Evolutionary conservation across 1,140 invertebrate genomes (phyloP).

Genomic region (Solen grandis): DNA sequence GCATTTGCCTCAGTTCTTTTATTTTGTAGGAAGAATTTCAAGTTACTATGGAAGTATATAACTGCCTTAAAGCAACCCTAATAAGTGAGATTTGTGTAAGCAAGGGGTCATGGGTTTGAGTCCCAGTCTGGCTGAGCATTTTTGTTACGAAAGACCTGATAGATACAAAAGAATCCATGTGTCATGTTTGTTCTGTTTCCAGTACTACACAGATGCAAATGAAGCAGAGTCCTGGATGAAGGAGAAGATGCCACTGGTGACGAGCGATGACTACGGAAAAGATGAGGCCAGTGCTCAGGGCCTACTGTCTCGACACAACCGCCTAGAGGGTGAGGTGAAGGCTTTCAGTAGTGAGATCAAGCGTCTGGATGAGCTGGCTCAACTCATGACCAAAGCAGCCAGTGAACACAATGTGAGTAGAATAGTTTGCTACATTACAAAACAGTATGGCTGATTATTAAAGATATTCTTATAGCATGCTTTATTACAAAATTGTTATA

Average conservation of each 20-base stretch:
- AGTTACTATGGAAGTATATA: too few species aligned
- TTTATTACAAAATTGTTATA: too few species aligned
- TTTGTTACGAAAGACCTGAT: too few species aligned
- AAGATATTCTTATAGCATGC: too few species aligned
- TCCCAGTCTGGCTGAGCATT: too few species aligned
- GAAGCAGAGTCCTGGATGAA: slow-evolving; percentile 98
- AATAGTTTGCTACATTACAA: background rate
- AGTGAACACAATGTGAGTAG: slow-evolving; percentile 77
- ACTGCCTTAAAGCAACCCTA: too few species aligned
- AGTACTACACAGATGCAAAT: slow-evolving; percentile 98
- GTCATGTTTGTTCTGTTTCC: slow-evolving; percentile 61
- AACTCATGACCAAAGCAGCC: slow-evolving; percentile 80
- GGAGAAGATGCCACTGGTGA: slow-evolving; percentile 98
- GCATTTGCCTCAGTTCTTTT: too few species aligned
- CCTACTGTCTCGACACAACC: slow-evolving; percentile 89
- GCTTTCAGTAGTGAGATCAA: slow-evolving; percentile 95
- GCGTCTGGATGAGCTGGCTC: slow-evolving; percentile 91
- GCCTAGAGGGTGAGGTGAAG: slow-evolving; percentile 94
- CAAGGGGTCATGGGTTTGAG: too few species aligned
- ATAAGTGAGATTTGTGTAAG: too few species aligned
- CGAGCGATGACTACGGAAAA: slow-evolving; percentile 99
- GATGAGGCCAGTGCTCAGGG: slow-evolving; percentile 92
- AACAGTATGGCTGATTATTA: too few species aligned
- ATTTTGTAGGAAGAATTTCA: too few species aligned
- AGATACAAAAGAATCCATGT: too few species aligned